Evolutionary conservation across 92 coral and sea anemone genomes (phyloP).

Genomic region (Micromussa lordhowensis): DNA sequence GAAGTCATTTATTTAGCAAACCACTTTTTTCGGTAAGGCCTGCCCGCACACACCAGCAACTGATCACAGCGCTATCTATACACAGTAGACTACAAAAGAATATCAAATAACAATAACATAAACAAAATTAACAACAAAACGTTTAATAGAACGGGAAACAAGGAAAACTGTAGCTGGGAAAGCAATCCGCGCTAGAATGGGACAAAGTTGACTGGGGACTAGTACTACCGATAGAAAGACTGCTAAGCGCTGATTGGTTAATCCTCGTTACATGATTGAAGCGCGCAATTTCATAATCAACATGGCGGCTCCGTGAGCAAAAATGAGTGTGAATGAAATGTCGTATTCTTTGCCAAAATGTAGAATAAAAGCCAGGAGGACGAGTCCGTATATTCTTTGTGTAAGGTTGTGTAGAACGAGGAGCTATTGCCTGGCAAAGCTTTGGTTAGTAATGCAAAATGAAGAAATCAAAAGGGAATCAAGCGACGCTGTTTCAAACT

Average conservation of each 20-base stretch:
- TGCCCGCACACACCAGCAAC: too few species aligned
- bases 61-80: too few species aligned
- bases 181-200: background rate
- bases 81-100: too few species aligned
- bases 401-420: background rate
- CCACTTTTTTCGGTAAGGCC: too few species aligned
- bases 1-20: too few species aligned
- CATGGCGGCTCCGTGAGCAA: conserved; percentile 8
- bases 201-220: conserved; percentile 6
- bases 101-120: too few species aligned
- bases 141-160: too few species aligned
- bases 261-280: conserved; percentile 16
- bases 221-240: background rate
- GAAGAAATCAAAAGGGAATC: conserved; percentile 78
- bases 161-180: too few species aligned
- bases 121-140: too few species aligned
- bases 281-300: conserved; percentile 54
- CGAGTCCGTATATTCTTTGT: background rate
- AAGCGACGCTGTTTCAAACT: conserved; percentile 79
- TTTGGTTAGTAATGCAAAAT: conserved; percentile 37
- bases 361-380: background rate
- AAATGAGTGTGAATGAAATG: too few species aligned
- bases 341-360: conserved; percentile 12
- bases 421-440: too few species aligned
- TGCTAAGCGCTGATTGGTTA: conserved; percentile 6